Conservation (phyloP, 2,888 invertebrate species). For the Ennomos quercinarius region DNA sequence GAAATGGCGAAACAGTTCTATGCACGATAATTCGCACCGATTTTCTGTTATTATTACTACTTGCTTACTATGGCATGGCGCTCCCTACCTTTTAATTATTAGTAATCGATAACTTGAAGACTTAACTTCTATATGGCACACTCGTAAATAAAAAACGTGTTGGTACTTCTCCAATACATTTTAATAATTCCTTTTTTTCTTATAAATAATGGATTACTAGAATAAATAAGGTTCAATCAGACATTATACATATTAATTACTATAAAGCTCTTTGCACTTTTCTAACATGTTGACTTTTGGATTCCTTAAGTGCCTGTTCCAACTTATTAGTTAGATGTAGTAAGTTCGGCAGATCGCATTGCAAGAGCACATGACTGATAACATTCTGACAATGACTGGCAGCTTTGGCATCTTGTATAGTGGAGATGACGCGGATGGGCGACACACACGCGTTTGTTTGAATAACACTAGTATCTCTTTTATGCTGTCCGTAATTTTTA, state of each 20-base stretch:
- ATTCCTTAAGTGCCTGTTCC: constrained; percentile 84
- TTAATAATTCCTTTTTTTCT: too few species aligned
- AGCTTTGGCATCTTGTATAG: constrained; percentile 70
- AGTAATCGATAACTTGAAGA: too few species aligned
- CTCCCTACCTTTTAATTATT: too few species aligned
- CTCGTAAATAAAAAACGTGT: too few species aligned
- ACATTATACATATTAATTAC: neutral
- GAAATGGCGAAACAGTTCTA: too few species aligned
- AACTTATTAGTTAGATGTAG: constrained; percentile 80
- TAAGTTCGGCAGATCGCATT: constrained; percentile 85
- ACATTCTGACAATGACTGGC: constrained; percentile 75
- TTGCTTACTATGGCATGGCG: too few species aligned
- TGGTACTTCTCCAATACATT: too few species aligned
- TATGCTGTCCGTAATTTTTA: constrained; percentile 61
- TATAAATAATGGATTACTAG: too few species aligned
- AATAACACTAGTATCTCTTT: constrained; percentile 40
- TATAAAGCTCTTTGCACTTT: constrained; percentile 79
- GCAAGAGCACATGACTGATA: constrained; percentile 72
- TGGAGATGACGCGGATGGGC: constrained; percentile 53
- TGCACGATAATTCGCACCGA: too few species aligned
- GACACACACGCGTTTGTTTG: constrained; percentile 36
- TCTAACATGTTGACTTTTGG: constrained; percentile 84
- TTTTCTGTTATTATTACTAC: too few species aligned
- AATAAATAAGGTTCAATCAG: too few species aligned
- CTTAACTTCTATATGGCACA: too few species aligned